Base-by-base conservation (phyloP, 2,113 vertebrate species). In the Misgurnus anguillicaudatus region DNA sequence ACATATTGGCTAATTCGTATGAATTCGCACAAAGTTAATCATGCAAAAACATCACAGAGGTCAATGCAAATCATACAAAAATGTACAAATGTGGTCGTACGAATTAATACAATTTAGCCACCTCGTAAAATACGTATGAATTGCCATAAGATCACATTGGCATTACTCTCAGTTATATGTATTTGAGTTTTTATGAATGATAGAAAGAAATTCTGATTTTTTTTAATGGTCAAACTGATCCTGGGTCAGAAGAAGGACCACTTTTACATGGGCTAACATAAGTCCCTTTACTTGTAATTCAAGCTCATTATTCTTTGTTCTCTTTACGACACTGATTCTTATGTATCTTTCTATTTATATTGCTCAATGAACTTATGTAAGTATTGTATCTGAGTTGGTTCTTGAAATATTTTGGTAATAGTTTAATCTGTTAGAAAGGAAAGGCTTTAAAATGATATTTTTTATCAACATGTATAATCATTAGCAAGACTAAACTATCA, bases 331-430 rank as follows among this genome's bases (percentile, higher is more conserved):
- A 36, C 48, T 63, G 39, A 41, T 71, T 64, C 17, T 9, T n/a
- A 64, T 64, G 57, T 82, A 17, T 82, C 17, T 75, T 75, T 60
- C 73, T 75, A 57, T 84, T 82, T 67, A 41, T 57, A 21, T 45
- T 51, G 39, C 39, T 73, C 70, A n/a, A 24, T 74, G 31, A 31
- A 65, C 51, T 65, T 62, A 41, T 90, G 84, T 90, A 88, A 85
- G 88, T 87, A 89, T 63, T 81, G 80, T 86, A 80, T 66, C 72
- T n/a, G 80, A 82, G 75, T 66, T 80, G 80, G 76, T 57, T 24
- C 83, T 10, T 58, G 57, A 69, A 41, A 58, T 36, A 66, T 45
- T 42, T 66, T 75, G 53, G 17, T 16, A 68, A 83, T 51, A 60
- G 71, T 77, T 72, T 53, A 70, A 69, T 69, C 77, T 61, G 67